Base-by-base conservation (phyloP, 2,888 invertebrate genomes). In the Darwinula stevensoni region DNA sequence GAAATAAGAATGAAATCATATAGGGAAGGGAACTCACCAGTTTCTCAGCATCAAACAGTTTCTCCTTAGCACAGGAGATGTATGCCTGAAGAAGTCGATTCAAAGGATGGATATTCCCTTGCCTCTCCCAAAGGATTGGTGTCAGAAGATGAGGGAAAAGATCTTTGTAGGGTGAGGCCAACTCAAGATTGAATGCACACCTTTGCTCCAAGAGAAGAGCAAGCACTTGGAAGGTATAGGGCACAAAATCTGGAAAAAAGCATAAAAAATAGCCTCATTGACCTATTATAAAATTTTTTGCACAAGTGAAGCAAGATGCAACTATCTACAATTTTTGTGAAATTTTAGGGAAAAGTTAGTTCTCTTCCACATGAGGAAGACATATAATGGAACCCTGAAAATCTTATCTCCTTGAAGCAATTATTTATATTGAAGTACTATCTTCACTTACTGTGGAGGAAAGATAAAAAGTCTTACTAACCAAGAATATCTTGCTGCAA, bases 171-270 rank as follows among this genome's bases (percentile, higher is more conserved):
- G 72, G 66, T 34, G 70, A 73, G 12, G 82, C 74, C 36, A 70
- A 60, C 3, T 38, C 37, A 2, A 29, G 50, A 50, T 31, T 69
- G 65, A 36, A 72, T 53, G 4, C 26, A 26, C 12, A 36, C 16
- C 44, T 46, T 17, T 42, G 35, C 51, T 88, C 88, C 54, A 94
- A 59, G 34, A 91, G 56, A 14, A 91, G 57, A 0, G 88, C 80
- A 27, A 94, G 56, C 54, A 97, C 69, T 74, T 97, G 97, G 51
- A 97, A 91, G 30, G 88, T 82, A 53, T 97, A 97, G 0, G 94
- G 94, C 54, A 91, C 75, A 57, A 97, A 91, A 51, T 94, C 94
- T 66, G 61, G 33, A 44, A n/a, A n/a, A n/a, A n/a, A n/a, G n/a
- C n/a, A n/a, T n/a, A n/a, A n/a, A n/a, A n/a, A n/a, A n/a, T n/a